These are phyloP conservation scores for Leucophora obtusa DNA, from an alignment of 2,888 invertebrate species.

Conservation along the genomic window DNA sequence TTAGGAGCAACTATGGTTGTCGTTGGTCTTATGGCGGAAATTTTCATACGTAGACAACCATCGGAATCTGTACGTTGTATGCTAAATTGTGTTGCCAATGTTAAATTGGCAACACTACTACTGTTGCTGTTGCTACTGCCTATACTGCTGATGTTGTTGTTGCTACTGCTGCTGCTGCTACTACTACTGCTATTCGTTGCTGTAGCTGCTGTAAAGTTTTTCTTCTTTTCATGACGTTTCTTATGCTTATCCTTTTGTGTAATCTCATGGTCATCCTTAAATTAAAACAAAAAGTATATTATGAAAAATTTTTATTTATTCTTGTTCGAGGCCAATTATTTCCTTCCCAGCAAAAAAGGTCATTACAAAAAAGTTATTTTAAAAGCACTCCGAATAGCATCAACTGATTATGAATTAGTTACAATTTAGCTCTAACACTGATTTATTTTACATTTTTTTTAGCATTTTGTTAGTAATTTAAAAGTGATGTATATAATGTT, in stretches of 20 bases:
- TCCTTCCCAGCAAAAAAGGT: too few relatives aligned
- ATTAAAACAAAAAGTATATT: constrained; percentile 15
- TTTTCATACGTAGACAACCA: constrained; percentile 77
- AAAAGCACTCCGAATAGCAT: too few relatives aligned
- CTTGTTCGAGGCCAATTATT: too few relatives aligned
- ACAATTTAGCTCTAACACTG: too few relatives aligned
- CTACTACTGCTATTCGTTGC: constrained; percentile 36
- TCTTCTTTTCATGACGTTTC: constrained; percentile 62
- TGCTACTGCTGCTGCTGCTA: constrained; percentile 28
- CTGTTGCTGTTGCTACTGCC: constrained; percentile 27
- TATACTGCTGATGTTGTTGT: constrained; percentile 24
- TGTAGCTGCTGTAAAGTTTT: constrained; percentile 42
- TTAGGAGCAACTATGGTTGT: constrained; percentile 18
- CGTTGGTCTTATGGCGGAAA: constrained; percentile 76
- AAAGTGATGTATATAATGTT: too few relatives aligned
- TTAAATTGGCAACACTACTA: constrained; percentile 43
- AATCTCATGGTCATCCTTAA: constrained; percentile 46
- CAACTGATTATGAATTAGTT: too few relatives aligned
- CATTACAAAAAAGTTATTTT: too few relatives aligned
- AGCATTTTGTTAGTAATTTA: too few relatives aligned
- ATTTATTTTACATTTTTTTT: too few relatives aligned
- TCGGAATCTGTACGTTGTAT: constrained; percentile 77
- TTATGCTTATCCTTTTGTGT: constrained; percentile 60
- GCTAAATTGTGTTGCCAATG: constrained; percentile 74
- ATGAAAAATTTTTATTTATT: too few relatives aligned